Base-by-base conservation (phyloP, 2,113 vertebrate genomes). In the Shinisaurus crocodilurus region DNA sequence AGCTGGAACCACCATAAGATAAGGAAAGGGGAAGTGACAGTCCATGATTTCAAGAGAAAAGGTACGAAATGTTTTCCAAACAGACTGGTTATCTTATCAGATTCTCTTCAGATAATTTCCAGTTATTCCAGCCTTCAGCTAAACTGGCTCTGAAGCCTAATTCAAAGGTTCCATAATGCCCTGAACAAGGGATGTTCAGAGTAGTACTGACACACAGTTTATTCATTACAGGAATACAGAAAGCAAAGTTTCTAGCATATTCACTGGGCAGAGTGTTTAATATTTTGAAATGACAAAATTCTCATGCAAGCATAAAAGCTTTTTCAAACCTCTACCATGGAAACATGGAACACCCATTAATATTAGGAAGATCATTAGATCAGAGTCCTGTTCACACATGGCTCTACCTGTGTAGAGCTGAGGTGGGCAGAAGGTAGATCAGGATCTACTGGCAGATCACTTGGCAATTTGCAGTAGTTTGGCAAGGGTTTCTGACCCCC, bases 171-270 rank as follows among this genome's bases (percentile, higher is more conserved):
- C n/a, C n/a, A n/a, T n/a, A n/a, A n/a, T n/a, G n/a, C 92, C 87
- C 90, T 88, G 43, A 34, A 75, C 7, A 88, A 88, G 40, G 72
- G 9, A 9, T 85, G 93, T 70, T 65, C 57, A 60, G 91, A 67
- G 20, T n/a, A 85, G 74, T 1, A 34, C 50, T 76, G 0, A 79
- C 48, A 95, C 88, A 45, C 89, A 91, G 87, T 6, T 45, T 50
- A 54, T 0, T 16, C 76, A 57, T 87, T 86, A 6, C 0, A 87
- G 40, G 65, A 27, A 67, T 67, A 67, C 65, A 67, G 57, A 67
- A 67, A 67, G 25, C 65, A 67, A 15, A 3, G 57, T 12, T 60
- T 60, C 57, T 60, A 60, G 16, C 16, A 13, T 60, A 60, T 60
- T 57, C 85, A 48, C 48, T 69, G 48, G 67, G 40, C 40, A 15